Percentiles rank a stretch among this genome's conserved stretches.
phyloP scores from a whole-genome alignment of 2,797 vertebrate genomes.

The Bovichtus diacanthus region DNA sequence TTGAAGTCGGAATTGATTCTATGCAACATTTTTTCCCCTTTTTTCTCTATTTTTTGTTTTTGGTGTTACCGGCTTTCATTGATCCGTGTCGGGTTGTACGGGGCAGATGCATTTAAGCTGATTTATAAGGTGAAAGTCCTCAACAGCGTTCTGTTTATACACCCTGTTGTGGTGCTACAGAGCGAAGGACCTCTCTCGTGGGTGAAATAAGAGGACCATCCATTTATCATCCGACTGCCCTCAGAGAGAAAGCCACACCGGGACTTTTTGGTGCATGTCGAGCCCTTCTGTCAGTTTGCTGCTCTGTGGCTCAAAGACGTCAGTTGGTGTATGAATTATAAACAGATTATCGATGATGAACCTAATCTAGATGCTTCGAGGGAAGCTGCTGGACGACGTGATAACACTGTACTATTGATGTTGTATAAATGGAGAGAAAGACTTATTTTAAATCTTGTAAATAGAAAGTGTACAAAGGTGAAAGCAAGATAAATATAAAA shows the following conservation, averaged over 20 bases:
- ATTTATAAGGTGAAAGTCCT: constrained; percentile 42
- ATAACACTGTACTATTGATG: constrained; percentile 92
- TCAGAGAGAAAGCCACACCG: constrained; percentile 74
- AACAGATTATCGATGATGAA: constrained; percentile 70
- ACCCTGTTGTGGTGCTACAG: constrained; percentile 59
- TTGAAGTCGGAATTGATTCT: constrained; percentile 80
- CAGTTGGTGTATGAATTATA: constrained; percentile 74
- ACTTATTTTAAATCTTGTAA: constrained; percentile 99
- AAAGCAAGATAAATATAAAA: constrained; percentile 76
- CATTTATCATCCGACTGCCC: constrained; percentile 47
- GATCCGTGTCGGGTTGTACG: constrained; percentile 42
- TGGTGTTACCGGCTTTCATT: constrained; percentile 47
- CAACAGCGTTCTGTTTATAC: constrained; percentile 43
- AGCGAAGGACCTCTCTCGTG: constrained; percentile 41
- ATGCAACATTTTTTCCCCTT: constrained; percentile 78
- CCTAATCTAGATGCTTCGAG: constrained; percentile 58
- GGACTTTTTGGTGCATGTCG: constrained; percentile 79
- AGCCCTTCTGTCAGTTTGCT: constrained; percentile 85
- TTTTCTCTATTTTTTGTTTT: constrained; percentile 22
- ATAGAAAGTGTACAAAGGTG: constrained; percentile 94
- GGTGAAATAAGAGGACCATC: constrained; percentile 47
- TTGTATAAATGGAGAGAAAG: constrained; percentile 93
- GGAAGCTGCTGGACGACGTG: constrained; percentile 86
- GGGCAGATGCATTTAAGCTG: constrained; percentile 40
- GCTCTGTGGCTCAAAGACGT: constrained; percentile 89